Evolutionary conservation across 2,888 invertebrate species (phyloP), one percentile per base, ranked within the genome.

Genomic region (Luperina nickerlii): DNA sequence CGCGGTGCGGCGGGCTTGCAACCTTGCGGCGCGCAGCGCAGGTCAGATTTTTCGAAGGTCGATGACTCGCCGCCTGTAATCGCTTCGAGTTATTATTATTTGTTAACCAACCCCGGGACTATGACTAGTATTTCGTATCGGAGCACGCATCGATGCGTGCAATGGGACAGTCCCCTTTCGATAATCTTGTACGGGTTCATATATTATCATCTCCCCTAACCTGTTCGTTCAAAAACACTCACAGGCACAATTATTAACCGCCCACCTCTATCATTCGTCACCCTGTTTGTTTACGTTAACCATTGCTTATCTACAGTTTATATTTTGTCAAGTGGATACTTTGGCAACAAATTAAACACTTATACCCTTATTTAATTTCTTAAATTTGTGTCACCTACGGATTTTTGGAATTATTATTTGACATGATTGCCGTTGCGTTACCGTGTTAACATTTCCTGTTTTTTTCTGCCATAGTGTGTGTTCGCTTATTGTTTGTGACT

Each of bases 41-140:
- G 96, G 96, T 96, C 96, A 96, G 96, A 97, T 96, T 94, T 96
- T 96, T 96, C 95, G 96, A 97, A 97, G 96, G 97, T 97, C 97
- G 95, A 95, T 97, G 97, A 97, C 96, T 96, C 93, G 95, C 88
- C 92, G 94, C 88, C 89, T 91, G 92, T 95, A 95, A 95, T 95
- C 94, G 94, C 90, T 91, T 84, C 93, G 92, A 93, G 93, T 93
- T 95, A 95, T 96, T 96, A 96, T 96, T 96, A 96, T 95, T 95
- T 94, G 93, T 93, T 89, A 94, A 93, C 92, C 92, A 92, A 91
- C 92, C 92, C 93, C 91, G 90, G 89, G 83, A 77, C 90, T 89
- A 91, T 90, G 90, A 90, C 89, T 88, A 90, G 85, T 89, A 85
- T 87, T 88, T 90, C 85, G 88, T 88, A 87, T 85, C 74, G 82